Conservation (phyloP, 2,113 vertebrate genomes). For the Rhegmatorhina hoffmannsi region DNA sequence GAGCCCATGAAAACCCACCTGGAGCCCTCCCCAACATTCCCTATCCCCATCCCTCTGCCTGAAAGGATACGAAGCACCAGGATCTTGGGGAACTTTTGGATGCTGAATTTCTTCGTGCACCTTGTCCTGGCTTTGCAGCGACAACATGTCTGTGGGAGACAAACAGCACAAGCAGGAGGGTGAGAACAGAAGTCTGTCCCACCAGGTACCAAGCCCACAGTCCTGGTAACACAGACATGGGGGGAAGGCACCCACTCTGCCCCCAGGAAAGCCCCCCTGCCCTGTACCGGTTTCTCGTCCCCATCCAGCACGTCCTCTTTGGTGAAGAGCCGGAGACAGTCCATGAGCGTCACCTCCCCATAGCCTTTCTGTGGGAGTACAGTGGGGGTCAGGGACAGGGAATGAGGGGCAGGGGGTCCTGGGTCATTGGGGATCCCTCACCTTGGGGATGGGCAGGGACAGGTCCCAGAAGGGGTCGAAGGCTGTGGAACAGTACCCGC, state of each 20-base stretch:
- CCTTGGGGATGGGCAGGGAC: conserved; percentile 93
- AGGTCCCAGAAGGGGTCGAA: conserved; percentile 98
- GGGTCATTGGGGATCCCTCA: background rate
- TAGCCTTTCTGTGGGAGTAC: conserved; percentile 78
- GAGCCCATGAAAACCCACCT: rapidly evolving
- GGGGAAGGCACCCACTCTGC: background rate
- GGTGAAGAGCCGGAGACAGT: conserved; percentile 93
- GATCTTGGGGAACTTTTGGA: conserved; percentile 96
- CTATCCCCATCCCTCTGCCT: background rate
- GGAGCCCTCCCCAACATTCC: rapidly evolving
- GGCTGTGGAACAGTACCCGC: conserved; percentile 91
- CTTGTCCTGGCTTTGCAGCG: conserved; percentile 90
- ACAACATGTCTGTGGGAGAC: conserved; percentile 84
- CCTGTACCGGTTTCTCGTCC: conserved; percentile 91
- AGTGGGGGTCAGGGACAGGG: background rate
- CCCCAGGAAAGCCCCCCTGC: background rate
- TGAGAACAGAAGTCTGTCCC: background rate
- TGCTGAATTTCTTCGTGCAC: conserved; percentile 95
- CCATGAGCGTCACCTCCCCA: conserved; percentile 87
- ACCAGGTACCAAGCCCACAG: rapidly evolving
- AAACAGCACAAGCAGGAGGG: background rate
- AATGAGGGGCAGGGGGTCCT: background rate
- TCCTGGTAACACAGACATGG: background rate
- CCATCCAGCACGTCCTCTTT: conserved; percentile 95
- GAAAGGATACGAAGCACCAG: conserved; percentile 95